Evolutionary conservation across 1,140 invertebrate species (phyloP).

Genomic region (Megalonaias nervosa): DNA sequence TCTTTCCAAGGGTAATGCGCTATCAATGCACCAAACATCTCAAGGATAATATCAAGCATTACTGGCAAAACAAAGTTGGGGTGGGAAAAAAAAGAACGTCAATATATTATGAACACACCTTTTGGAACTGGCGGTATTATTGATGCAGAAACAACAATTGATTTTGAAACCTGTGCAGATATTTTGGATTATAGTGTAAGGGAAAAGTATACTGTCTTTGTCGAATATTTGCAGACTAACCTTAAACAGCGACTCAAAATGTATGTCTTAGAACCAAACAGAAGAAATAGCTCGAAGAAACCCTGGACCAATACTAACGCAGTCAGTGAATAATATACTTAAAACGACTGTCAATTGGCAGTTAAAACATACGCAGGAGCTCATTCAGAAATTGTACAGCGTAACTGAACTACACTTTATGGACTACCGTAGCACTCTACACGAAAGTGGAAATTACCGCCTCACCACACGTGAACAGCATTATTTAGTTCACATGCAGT

Average conservation of each 20-base stretch:
- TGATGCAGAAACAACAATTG: conserved; percentile 6
- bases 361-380: background rate
- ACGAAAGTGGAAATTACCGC: background rate
- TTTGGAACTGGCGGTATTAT: conserved; percentile 1
- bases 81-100: background rate
- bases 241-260: conserved; percentile 1
- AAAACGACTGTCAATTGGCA: conserved; percentile 7
- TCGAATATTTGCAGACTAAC: background rate
- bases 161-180: background rate
- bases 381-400: conserved; percentile 6
- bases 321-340: conserved; percentile 13
- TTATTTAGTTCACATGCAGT: background rate
- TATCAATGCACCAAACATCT: conserved; percentile 16
- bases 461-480: too few relatives aligned
- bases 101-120: background rate
- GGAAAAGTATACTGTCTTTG: background rate
- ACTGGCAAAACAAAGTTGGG: conserved; percentile 7
- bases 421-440: background rate
- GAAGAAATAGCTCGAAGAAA: background rate
- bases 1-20: conserved; percentile 7
- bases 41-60: background rate
- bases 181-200: background rate
- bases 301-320: conserved; percentile 25
- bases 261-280: background rate
- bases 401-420: background rate